Evolutionary conservation across 2,113 vertebrate species (phyloP), one percentile per base, ranked within the genome.

Genomic region (Clupea harengus): DNA sequence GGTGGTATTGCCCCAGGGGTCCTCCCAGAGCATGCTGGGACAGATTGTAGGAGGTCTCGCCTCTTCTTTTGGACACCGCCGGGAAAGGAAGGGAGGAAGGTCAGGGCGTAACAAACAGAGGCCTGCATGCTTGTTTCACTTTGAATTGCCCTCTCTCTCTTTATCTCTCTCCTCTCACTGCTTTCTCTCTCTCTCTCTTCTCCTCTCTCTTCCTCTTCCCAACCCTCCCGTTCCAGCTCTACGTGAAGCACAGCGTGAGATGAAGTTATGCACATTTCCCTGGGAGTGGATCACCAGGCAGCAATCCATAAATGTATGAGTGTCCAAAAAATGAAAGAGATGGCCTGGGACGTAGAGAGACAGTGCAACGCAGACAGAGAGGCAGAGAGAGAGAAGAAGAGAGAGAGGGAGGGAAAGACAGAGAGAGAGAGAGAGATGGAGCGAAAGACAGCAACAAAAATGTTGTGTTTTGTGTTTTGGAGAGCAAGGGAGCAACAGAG

Each of bases 201-300:
- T 32, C 64, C 81, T n/a, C 67, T 75, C 82, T 87, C 86, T 49
- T 54, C 81, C 84, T 83, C 54, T 60, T 82, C 78, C 84, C 10
- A 17, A 8, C 80, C 81, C 84, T 87, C 82, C 84, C 39, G 67
- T 88, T 86, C 85, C 17, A 80, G 84, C 84, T 10, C 49, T 54
- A 82, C 45, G 47, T 81, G 84, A 85, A 67, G 60, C 83, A 44
- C 89, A 87, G 90, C 84, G 75, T 81, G 83, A 81, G 89, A 89
- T 89, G 91, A 92, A 94, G 93, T 93, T 92, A 90, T 92, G 88
- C 85, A 85, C 49, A 45, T 84, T 32, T 89, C 86, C 80, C 46
- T 81, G 81, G 13, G 46, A 83, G 86, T 54, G 54, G 46, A 84
- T 85, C 54, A 49, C 87, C 85, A 44, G n/a, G 47, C 81, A 44